Evolutionary conservation across 2,113 vertebrate genomes (phyloP).

Genomic region (Capreolus pygargus): DNA sequence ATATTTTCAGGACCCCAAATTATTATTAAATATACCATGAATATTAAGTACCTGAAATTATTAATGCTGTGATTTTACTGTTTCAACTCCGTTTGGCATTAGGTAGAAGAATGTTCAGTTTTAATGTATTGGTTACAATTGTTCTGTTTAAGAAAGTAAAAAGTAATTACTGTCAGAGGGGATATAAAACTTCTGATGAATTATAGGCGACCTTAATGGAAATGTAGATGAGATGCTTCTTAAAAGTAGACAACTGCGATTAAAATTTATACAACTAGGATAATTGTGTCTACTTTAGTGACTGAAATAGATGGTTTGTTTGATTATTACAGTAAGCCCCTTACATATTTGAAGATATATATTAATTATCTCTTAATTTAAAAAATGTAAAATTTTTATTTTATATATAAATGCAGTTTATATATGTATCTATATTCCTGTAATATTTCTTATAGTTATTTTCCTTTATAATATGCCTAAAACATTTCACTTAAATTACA

Average conservation of each 20-base stretch:
- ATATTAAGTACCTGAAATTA: background rate
- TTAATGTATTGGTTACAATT: constrained; percentile 46
- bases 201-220: background rate
- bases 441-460: background rate
- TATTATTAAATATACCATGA: background rate
- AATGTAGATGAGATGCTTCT: background rate
- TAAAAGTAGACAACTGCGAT: background rate
- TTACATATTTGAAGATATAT: background rate
- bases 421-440: background rate
- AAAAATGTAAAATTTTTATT: background rate
- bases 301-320: background rate
- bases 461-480: background rate
- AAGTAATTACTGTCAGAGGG: background rate
- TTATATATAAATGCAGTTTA: background rate
- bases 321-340: background rate
- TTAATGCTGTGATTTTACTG: background rate
- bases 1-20: background rate
- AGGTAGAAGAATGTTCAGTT: background rate
- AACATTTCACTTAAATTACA: background rate
- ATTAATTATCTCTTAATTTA: background rate
- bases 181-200: background rate
- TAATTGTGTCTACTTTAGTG: background rate
- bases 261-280: background rate
- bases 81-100: constrained; percentile 11
- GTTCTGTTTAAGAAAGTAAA: background rate